Evolutionary conservation across 2,113 vertebrate species (phyloP).

Genomic region (Callipepla californica): DNA sequence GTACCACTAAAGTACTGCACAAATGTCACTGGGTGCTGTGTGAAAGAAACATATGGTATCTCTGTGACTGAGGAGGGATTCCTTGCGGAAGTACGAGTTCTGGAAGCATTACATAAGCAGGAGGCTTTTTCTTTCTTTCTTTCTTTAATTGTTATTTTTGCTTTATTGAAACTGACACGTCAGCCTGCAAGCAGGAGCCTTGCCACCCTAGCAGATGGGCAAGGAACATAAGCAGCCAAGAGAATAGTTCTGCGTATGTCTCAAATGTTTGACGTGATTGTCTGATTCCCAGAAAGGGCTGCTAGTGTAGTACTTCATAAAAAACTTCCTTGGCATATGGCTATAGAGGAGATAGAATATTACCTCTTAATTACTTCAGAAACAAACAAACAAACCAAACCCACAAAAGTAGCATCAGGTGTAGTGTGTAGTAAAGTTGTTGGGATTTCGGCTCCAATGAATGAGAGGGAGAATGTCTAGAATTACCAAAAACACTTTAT

Average conservation of each 20-base stretch:
- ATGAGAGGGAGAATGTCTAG: not conserved
- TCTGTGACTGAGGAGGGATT: conserved; percentile 41
- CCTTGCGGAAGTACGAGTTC: not conserved
- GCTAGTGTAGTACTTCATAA: not conserved
- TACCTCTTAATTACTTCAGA: not conserved
- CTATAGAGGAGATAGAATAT: not conserved
- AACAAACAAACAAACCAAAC: not conserved
- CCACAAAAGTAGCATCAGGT: not conserved
- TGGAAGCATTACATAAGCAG: not conserved
- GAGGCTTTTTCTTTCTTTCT: not conserved
- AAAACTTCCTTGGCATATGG: conserved; percentile 40
- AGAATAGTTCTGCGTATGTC: not conserved
- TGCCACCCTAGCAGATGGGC: conserved; percentile 48
- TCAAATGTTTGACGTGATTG: not conserved
- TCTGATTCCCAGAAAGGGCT: conserved; percentile 4
- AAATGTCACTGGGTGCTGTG: not conserved
- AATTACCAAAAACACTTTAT: not conserved
- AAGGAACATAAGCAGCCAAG: conserved; percentile 38
- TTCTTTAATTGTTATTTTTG: conserved; percentile 29
- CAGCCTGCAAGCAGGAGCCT: conserved; percentile 12
- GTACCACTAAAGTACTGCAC: not conserved
- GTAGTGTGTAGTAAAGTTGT: not conserved
- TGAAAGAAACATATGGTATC: conserved; percentile 31
- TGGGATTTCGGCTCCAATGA: not conserved
- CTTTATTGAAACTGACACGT: conserved; percentile 9